A percentile compares a stretch with the other conserved stretches of the same genome.
These are phyloP conservation scores for Procavia capensis DNA, from an alignment of 2,113 vertebrate genomes.

Conservation along the genomic window DNA sequence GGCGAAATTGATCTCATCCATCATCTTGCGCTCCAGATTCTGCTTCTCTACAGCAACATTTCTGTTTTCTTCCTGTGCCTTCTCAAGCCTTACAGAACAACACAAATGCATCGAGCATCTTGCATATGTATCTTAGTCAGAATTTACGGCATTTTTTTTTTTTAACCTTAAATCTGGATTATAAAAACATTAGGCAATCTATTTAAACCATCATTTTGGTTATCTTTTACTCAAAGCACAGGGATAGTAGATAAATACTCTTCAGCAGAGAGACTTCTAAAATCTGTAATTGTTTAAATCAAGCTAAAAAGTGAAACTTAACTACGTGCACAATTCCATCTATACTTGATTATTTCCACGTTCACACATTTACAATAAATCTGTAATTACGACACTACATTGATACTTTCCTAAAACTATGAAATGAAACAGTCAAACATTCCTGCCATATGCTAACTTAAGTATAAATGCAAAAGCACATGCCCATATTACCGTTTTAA, in stretches of 20 bases:
- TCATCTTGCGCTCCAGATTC: slow-evolving; percentile 98
- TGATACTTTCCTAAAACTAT: slow-evolving; percentile 35
- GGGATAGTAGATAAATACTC: background rate
- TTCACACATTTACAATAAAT: background rate
- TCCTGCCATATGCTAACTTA: background rate
- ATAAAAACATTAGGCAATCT: slow-evolving; percentile 1
- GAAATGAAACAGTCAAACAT: background rate
- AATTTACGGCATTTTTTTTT: too few relatives aligned
- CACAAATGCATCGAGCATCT: too few relatives aligned
- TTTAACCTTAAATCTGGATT: slow-evolving; percentile 32
- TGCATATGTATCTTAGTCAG: too few relatives aligned
- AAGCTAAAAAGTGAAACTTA: slow-evolving; percentile 44
- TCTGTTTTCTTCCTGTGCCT: slow-evolving; percentile 98
- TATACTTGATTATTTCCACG: background rate
- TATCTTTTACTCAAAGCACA: slow-evolving; percentile 41
- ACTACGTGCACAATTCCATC: background rate
- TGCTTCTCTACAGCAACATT: slow-evolving; percentile 99
- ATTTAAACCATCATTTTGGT: background rate
- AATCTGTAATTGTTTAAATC: slow-evolving; percentile 25
- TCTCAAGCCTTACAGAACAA: slow-evolving; percentile 92
- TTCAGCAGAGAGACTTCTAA: background rate
- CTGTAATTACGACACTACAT: background rate
- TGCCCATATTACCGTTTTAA: background rate
- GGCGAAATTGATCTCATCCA: slow-evolving; percentile 96
- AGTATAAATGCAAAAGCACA: background rate